Conservation (phyloP, 2,797 vertebrate genomes). For the Rhodeus uyekii region DNA sequence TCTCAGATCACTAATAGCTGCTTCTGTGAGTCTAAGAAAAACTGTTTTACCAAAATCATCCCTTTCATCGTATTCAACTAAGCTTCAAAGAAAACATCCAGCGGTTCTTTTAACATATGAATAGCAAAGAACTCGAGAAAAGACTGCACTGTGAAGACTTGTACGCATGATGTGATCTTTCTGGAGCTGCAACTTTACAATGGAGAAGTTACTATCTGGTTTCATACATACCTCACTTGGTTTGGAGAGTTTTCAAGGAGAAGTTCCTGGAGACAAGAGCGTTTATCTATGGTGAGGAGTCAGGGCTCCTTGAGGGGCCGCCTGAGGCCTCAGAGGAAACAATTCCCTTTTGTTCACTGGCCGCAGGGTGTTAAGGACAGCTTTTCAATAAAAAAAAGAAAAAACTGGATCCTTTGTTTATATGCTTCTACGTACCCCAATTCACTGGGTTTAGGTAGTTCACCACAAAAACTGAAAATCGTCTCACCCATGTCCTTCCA, state of each 20-base stretch:
- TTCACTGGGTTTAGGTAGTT: neutral
- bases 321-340: slow-evolving; percentile 31
- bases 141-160: neutral
- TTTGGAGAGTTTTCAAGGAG: slow-evolving; percentile 13
- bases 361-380: slow-evolving; percentile 21
- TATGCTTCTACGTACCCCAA: neutral
- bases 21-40: slow-evolving; percentile 20
- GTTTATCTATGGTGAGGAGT: slow-evolving; percentile 34
- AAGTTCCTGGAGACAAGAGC: neutral
- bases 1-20: slow-evolving; percentile 35
- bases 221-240: neutral
- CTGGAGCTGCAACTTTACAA: neutral
- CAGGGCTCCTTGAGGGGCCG: slow-evolving; percentile 41
- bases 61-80: slow-evolving; percentile 27
- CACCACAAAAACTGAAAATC: neutral
- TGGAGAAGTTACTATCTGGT: neutral
- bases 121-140: neutral
- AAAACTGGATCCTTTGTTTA: neutral
- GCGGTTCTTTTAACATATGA: slow-evolving; percentile 8
- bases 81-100: slow-evolving; percentile 32
- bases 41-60: slow-evolving; percentile 5
- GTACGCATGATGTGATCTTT: neutral
- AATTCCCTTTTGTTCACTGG: slow-evolving; percentile 18
- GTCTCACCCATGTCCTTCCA: neutral
- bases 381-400: neutral